Conservation (phyloP, 92 coral and sea anemone species). For the Porites rus region DNA sequence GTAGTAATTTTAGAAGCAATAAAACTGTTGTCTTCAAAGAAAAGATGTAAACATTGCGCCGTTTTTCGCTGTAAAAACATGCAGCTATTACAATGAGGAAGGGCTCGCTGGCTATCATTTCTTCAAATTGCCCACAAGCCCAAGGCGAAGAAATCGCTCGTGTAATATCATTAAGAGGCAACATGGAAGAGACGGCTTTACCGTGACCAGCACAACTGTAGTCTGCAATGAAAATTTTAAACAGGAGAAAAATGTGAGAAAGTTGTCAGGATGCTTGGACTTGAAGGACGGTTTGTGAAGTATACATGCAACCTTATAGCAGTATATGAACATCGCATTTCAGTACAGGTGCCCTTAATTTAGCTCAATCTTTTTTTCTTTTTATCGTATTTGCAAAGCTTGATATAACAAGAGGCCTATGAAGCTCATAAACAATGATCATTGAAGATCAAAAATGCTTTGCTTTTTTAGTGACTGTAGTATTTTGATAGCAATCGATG, state of each 20-base stretch:
- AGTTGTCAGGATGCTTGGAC: slow-evolving; percentile 10
- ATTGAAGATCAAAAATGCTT: no score
- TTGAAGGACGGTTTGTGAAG: slow-evolving; percentile 17
- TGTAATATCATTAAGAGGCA: slow-evolving; percentile 63
- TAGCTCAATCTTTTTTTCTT: background rate
- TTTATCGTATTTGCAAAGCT: no score
- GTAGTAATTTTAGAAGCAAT: no score
- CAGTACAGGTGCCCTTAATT: background rate
- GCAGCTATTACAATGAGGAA: slow-evolving; percentile 24
- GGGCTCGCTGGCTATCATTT: slow-evolving; percentile 40
- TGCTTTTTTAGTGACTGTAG: no score
- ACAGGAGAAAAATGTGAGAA: slow-evolving; percentile 34
- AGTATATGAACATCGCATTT: background rate
- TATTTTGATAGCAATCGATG: no score
- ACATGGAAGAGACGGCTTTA: slow-evolving; percentile 67
- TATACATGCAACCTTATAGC: background rate
- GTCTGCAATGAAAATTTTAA: slow-evolving; percentile 58
- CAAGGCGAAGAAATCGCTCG: slow-evolving; percentile 46
- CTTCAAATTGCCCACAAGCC: slow-evolving; percentile 50
- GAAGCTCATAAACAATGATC: no score
- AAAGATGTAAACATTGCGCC: slow-evolving; percentile 50
- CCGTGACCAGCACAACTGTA: slow-evolving; percentile 51
- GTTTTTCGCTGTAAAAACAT: slow-evolving; percentile 28
- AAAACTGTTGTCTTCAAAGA: background rate
- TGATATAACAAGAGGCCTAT: no score